Evolutionary conservation across 1,140 invertebrate species (phyloP).

Genomic region (Eulimnadia texana): DNA sequence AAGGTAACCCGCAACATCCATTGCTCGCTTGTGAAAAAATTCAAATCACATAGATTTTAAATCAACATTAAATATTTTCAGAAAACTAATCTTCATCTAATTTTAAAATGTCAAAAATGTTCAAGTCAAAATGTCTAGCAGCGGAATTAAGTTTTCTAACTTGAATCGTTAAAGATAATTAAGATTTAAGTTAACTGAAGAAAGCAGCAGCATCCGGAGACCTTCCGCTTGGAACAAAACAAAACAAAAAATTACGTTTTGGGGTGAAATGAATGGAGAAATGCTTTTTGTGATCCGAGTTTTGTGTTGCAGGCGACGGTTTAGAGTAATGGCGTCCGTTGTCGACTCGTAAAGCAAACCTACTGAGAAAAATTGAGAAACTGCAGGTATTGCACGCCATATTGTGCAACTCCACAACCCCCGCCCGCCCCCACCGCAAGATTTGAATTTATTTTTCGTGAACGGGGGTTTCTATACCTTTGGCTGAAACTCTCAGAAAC

Average conservation of each 20-base stretch:
- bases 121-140: no score
- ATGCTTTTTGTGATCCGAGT: not conserved
- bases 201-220: not conserved
- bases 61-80: not conserved
- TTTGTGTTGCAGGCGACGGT: not conserved
- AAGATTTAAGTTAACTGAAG: no score
- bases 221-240: not conserved
- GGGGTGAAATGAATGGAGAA: not conserved
- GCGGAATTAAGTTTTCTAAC: no score
- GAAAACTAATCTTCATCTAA: no score
- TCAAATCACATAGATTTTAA: not conserved
- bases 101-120: no score
- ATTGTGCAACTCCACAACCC: not conserved
- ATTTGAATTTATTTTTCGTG: no score
- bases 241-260: not conserved
- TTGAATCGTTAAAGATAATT: no score
- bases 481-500: no score
- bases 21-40: not conserved
- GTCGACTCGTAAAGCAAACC: not conserved
- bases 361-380: not conserved
- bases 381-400: not conserved
- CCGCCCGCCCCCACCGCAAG: no score
- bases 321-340: not conserved
- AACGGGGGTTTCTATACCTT: no score
- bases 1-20: slow-evolving; percentile 44